A percentile compares a stretch with the other conserved stretches of the same genome.
Conservation (phyloP, 2,113 vertebrate species). For the Lathamus discolor region DNA sequence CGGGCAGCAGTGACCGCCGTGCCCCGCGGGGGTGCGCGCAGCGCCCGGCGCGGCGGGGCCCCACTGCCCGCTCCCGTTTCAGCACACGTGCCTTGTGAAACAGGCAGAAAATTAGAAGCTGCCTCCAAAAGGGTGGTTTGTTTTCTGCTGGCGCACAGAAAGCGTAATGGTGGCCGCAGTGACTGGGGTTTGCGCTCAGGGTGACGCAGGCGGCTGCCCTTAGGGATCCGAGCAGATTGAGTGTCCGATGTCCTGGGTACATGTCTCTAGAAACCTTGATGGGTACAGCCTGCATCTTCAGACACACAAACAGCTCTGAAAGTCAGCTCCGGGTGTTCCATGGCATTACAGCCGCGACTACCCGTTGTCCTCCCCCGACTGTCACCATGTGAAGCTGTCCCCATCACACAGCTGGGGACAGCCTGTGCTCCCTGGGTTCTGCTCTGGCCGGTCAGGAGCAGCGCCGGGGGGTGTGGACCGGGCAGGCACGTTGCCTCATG, state of each 20-base stretch:
- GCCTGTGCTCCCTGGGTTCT: fast-evolving
- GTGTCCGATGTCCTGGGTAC: fast-evolving
- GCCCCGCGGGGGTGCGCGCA: neutral
- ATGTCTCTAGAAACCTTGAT: neutral
- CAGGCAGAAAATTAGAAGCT: neutral
- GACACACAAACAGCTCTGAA: neutral
- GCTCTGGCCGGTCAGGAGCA: neutral
- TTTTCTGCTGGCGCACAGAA: neutral
- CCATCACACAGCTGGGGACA: fast-evolving
- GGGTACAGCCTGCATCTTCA: neutral
- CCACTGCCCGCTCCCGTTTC: neutral
- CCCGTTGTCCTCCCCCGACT: neutral
- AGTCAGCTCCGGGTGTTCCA: fast-evolving
- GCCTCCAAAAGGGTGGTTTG: neutral
- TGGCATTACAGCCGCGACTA: neutral
- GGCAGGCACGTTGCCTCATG: neutral
- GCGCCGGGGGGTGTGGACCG: fast-evolving
- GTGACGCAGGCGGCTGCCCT: neutral
- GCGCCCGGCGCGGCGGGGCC: neutral
- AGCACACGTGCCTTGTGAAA: neutral
- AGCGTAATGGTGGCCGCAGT: fast-evolving
- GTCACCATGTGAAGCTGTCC: fast-evolving
- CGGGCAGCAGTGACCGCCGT: fast-evolving
- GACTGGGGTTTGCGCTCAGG: neutral
- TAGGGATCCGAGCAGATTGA: neutral